phyloP scores from a whole-genome alignment of 2,113 vertebrate genomes.

The Notothenia rossii region DNA sequence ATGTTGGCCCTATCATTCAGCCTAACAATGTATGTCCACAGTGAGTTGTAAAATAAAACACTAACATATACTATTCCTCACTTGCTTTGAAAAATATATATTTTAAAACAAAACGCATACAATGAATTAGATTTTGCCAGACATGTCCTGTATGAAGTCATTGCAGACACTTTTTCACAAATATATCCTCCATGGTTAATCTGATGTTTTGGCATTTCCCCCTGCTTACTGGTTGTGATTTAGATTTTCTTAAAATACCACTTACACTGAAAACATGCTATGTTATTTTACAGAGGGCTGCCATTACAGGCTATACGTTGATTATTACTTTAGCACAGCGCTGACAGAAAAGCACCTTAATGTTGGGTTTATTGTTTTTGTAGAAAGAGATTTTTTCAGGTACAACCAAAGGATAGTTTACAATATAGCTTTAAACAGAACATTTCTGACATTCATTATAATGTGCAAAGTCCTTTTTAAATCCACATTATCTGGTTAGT shows the following conservation, averaged over 20 bases:
- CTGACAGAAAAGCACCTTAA: slow-evolving; percentile 63
- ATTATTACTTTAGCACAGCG: slow-evolving; percentile 51
- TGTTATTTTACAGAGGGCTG: slow-evolving; percentile 39
- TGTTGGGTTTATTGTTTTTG: slow-evolving; percentile 64
- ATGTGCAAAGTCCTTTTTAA: slow-evolving; percentile 12
- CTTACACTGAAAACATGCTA: slow-evolving; percentile 46
- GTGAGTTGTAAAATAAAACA: background rate
- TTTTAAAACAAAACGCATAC: background rate
- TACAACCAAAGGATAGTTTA: slow-evolving; percentile 56
- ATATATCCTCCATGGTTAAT: slow-evolving; percentile 9
- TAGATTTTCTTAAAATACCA: slow-evolving; percentile 54
- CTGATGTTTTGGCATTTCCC: slow-evolving; percentile 26
- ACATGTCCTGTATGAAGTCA: background rate
- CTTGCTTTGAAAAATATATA: background rate
- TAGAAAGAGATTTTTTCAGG: slow-evolving; percentile 24
- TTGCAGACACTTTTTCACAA: background rate
- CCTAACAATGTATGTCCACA: background rate
- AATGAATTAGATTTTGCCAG: background rate
- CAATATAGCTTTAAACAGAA: slow-evolving; percentile 6
- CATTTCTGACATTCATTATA: background rate
- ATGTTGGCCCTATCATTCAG: too few species aligned
- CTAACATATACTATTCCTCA: background rate
- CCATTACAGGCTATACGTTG: slow-evolving; percentile 66
- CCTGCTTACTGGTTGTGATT: slow-evolving; percentile 34
- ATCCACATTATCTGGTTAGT: slow-evolving; percentile 27